phyloP scores from a whole-genome alignment of 1,140 invertebrate species.

The Monochamus saltuarius region DNA sequence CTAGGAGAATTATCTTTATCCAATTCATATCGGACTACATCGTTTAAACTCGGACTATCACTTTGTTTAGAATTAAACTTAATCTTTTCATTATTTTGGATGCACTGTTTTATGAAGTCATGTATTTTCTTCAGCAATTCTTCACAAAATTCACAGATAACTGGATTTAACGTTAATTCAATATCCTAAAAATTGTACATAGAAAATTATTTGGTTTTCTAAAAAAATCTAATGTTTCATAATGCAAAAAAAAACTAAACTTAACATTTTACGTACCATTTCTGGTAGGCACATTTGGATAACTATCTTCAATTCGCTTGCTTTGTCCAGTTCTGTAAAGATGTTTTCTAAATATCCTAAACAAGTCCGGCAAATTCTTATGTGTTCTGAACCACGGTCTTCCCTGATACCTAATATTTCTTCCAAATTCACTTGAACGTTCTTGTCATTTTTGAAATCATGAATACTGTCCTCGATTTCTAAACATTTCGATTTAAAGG shows the following conservation, averaged over 20 bases:
- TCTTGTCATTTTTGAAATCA: background rate
- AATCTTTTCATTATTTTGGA: slow-evolving; percentile 4
- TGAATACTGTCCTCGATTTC: slow-evolving; percentile 12
- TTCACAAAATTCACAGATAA: slow-evolving; percentile 1
- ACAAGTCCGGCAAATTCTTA: slow-evolving; percentile 9
- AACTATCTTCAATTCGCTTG: background rate
- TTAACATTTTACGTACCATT: background rate
- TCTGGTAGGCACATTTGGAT: background rate
- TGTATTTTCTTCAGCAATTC: background rate
- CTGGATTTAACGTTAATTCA: background rate
- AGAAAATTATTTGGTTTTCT: background rate
- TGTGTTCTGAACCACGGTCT: background rate
- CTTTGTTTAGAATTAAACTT: background rate
- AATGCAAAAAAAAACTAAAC: background rate
- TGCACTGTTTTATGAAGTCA: background rate
- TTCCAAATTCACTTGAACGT: slow-evolving; percentile 2
- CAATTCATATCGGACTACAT: no score
- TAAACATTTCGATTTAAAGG: slow-evolving; percentile 10
- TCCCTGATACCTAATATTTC: slow-evolving; percentile 5
- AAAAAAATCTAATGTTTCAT: background rate
- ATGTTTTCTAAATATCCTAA: background rate
- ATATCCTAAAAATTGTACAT: slow-evolving; percentile 4
- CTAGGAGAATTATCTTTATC: no score
- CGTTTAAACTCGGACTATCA: no score
- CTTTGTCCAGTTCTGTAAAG: background rate